A percentile compares a stretch with the other conserved stretches of the same genome.
phyloP scores from a whole-genome alignment of 2,113 vertebrate genomes.

The Cnemophilus loriae region DNA sequence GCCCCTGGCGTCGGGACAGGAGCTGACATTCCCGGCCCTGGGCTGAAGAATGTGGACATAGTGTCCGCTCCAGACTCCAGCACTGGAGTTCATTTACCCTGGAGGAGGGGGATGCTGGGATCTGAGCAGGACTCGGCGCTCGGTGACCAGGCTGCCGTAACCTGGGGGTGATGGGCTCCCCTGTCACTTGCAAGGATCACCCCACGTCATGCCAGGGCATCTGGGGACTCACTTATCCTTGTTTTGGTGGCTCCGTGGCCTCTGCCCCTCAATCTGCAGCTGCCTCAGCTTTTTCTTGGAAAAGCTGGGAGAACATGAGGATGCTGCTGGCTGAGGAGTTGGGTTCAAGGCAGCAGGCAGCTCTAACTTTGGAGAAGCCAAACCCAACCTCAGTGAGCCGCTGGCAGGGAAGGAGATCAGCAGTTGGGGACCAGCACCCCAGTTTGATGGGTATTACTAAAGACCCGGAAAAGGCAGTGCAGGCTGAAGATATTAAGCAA shows the following conservation, averaged over 20 bases:
- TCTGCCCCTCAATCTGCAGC: background rate
- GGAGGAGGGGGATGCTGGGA: background rate
- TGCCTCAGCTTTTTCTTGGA: background rate
- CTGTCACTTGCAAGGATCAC: background rate
- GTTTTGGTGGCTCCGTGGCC: background rate
- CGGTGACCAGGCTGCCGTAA: background rate
- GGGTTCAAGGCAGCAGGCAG: background rate
- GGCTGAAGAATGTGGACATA: slow-evolving; percentile 73
- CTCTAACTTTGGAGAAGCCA: background rate
- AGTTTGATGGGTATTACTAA: background rate
- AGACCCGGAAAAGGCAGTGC: background rate
- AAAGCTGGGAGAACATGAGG: background rate
- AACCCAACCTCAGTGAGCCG: fast-evolving
- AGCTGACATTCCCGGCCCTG: slow-evolving; percentile 63
- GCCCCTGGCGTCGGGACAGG: slow-evolving; percentile 60
- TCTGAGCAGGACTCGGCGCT: background rate
- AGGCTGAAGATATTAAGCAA: background rate
- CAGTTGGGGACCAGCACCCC: fast-evolving
- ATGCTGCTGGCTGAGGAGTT: background rate
- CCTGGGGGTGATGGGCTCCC: background rate
- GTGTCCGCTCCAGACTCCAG: slow-evolving; percentile 59
- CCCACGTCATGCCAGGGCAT: background rate
- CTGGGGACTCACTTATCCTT: background rate
- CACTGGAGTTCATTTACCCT: slow-evolving; percentile 26
- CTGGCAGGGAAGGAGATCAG: background rate